These are phyloP conservation scores for Lapara coniferarum DNA, from an alignment of 2,888 invertebrate genomes.

Conservation along the genomic window DNA sequence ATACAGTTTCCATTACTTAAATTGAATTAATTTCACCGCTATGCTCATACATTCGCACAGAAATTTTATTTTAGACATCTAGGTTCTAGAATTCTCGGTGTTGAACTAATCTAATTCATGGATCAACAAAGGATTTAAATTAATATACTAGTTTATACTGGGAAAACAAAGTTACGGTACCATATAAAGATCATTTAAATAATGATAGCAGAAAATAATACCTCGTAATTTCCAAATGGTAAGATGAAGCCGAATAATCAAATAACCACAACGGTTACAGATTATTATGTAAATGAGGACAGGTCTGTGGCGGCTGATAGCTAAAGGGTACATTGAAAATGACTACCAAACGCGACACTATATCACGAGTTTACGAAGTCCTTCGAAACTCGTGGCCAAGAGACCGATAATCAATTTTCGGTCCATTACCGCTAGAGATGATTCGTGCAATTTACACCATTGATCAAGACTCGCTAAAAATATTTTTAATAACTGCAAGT, in stretches of 20 bases:
- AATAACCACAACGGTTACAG: conserved; percentile 39
- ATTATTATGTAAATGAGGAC: conserved; percentile 72
- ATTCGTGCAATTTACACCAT: conserved; percentile 55
- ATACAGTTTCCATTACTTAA: conserved; percentile 56
- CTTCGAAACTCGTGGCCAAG: conserved; percentile 52
- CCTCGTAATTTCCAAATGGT: background rate
- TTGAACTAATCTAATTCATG: conserved; percentile 30
- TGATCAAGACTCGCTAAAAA: conserved; percentile 40
- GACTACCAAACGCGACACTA: conserved; percentile 42
- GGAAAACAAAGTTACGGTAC: background rate
- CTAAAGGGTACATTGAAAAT: conserved; percentile 58
- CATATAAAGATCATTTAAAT: background rate
- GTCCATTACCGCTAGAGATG: conserved; percentile 52
- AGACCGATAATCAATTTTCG: conserved; percentile 50
- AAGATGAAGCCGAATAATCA: background rate
- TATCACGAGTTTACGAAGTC: conserved; percentile 42
- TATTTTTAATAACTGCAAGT: background rate
- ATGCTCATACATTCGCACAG: conserved; percentile 50
- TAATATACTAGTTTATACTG: background rate
- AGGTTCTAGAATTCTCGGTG: conserved; percentile 30
- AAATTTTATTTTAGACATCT: conserved; percentile 43
- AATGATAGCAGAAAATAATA: background rate
- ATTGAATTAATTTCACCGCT: conserved; percentile 55
- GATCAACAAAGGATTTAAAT: conserved; percentile 19
- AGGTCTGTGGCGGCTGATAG: conserved; percentile 62